Evolutionary conservation across 2,797 vertebrate genomes (phyloP), one percentile per base, ranked within the genome.

Genomic region (Eleutherodactylus coqui): DNA sequence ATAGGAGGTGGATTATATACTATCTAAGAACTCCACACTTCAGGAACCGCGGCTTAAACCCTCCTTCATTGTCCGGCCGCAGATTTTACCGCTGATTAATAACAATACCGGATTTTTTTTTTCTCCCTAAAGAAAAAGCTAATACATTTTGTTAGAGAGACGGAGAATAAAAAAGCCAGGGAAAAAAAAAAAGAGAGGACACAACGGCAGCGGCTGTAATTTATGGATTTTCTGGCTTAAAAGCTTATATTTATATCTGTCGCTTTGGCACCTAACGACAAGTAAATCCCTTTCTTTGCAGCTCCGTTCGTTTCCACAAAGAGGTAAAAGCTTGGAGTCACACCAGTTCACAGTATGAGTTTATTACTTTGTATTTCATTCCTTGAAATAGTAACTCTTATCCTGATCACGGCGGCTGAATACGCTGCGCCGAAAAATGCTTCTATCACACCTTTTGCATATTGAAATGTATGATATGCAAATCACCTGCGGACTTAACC

Each of bases 81-180:
- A 88, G 84, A 85, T 51, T 80, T 78, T 47, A 64, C 27, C 38
- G 36, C 89, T 91, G 89, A 88, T 83, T 88, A 88, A 87, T 27
- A 90, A 79, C 62, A 91, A 67, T 84, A 75, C 81, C 14, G 86
- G 11, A 77, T 55, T 88, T 88, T 47, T 79, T 83, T 75, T 27
- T 38, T 86, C 64, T 86, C 89, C 41, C 51, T n/a, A 85, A 72
- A 53, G 85, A 43, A 45, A n/a, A 75, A 86, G 69, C 27, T 72
- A 83, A 85, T 82, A 79, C 55, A 69, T 53, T 83, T 49, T 55
- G 84, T 27, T 21, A 85, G 88, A 86, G 80, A 75, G 83, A 88
- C 70, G 9, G 41, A 78, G 47, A 79, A 64, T 51, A 16, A 79
- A 84, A 67, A 34, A 55, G n/a, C n/a, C n/a, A n/a, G n/a, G n/a